Evolutionary conservation across 1,140 invertebrate species (phyloP).

Genomic region (Agrypnia vestita): DNA sequence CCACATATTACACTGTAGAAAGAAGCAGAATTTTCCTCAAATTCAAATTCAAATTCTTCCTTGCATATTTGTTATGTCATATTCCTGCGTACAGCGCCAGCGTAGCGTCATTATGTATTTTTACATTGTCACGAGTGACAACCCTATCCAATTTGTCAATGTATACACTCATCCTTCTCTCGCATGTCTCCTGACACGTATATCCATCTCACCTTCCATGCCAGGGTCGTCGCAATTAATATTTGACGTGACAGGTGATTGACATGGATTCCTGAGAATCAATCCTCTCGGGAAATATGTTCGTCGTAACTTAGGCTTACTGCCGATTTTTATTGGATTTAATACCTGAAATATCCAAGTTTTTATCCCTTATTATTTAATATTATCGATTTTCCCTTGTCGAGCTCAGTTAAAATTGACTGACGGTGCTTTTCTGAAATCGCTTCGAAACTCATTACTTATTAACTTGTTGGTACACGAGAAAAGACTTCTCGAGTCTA

Average conservation of each 20-base stretch:
- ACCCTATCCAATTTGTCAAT: slow-evolving; percentile 18
- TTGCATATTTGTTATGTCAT: not conserved
- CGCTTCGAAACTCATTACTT: too few species aligned
- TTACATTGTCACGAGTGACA: slow-evolving; percentile 9
- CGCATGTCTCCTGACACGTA: not conserved
- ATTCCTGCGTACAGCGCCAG: not conserved
- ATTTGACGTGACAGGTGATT: slow-evolving; percentile 13
- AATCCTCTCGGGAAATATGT: slow-evolving; percentile 13
- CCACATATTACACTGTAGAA: too few species aligned
- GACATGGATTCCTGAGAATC: slow-evolving; percentile 3
- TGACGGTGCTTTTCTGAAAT: too few species aligned
- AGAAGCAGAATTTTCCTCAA: too few species aligned
- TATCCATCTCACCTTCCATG: slow-evolving; percentile 9
- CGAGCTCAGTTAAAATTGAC: too few species aligned
- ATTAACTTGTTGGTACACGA: too few species aligned
- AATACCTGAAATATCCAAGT: too few species aligned
- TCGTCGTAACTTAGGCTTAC: not conserved
- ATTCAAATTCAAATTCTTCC: too few species aligned
- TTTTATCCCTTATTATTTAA: too few species aligned
- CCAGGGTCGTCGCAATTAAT: slow-evolving; percentile 9
- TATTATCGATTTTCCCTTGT: too few species aligned
- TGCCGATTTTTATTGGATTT: not conserved
- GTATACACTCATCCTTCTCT: not conserved
- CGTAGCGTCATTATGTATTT: slow-evolving; percentile 9
- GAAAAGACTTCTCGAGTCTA: too few species aligned